Evolutionary conservation across 2,797 vertebrate species (phyloP), one percentile per base, ranked within the genome.

Genomic region (Eospalax fontanierii): DNA sequence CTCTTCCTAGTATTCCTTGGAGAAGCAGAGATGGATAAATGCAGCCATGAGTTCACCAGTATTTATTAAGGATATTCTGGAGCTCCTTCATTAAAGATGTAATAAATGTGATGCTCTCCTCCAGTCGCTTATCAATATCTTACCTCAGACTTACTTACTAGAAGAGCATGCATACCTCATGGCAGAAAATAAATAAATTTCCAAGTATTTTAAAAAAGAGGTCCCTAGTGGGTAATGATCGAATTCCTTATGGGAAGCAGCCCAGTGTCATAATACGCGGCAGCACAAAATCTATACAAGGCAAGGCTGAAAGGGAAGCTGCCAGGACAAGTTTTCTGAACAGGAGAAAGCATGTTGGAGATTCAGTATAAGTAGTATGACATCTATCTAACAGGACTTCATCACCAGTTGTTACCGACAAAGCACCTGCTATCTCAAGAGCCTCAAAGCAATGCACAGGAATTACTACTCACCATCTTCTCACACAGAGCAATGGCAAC

Each of bases 81-180:
- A 89, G 95, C 79, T 83, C 96, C 96, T 96, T 97, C 96, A 94
- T 96, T 94, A 97, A 82, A 91, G 90, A 70, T 30, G 70, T 90
- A 95, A 97, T 85, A 95, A 96, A 96, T 90, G 96, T 35, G 89
- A 92, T 95, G 95, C 68, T 89, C 82, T 95, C 74, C 85, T 95
- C 66, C 14, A 33, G 78, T 70, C 59, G 33, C 73, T 88, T 96
- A 96, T 92, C 96, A 95, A 93, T 96, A 97, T n/a, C 95, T 97
- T 96, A 97, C 97, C 97, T 98, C 96, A 97, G 96, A 97, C 94
- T 97, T 97, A 97, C 75, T 97, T 98, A 97, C 96, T 96, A 97
- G 96, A 97, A 96, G 38, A 96, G 95, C 91, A 95, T 15, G 50
- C 71, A 94, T n/a, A 91, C 79, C 88, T 96, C 92, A 92, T 21